Conservation (phyloP, 2,888 invertebrate species). For the Drosophila lacicola region DNA sequence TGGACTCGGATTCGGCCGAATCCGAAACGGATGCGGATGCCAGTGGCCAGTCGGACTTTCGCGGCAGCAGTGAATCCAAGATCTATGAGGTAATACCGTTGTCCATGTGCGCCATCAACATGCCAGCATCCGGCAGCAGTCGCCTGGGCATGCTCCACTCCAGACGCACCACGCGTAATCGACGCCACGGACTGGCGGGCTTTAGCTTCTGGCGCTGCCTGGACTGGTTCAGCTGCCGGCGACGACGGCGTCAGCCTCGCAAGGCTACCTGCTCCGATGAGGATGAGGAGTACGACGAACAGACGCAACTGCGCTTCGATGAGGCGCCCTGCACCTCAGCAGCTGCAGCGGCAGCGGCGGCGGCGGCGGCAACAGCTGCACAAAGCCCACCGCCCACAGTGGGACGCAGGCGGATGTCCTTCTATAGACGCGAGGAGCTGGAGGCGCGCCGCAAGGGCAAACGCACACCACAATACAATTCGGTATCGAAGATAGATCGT, state of each 20-base stretch:
- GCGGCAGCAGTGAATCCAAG: conserved; percentile 82
- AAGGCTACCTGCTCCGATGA: conserved; percentile 61
- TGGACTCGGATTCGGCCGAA: conserved; percentile 87
- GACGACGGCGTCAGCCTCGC: conserved; percentile 41
- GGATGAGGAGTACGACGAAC: conserved; percentile 82
- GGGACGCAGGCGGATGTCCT: conserved; percentile 82
- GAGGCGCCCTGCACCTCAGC: conserved; percentile 71
- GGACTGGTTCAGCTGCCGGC: conserved; percentile 67
- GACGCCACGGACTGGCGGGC: conserved; percentile 55
- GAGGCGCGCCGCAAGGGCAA: conserved; percentile 83
- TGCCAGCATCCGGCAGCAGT: conserved; percentile 61
- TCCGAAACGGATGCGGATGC: conserved; percentile 85
- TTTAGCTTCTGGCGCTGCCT: conserved; percentile 70
- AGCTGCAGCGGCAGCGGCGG: conserved; percentile 60
- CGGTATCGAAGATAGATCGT: conserved; percentile 92
- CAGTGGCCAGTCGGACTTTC: conserved; percentile 75
- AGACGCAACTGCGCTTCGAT: conserved; percentile 76
- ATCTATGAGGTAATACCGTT: conserved; percentile 88
- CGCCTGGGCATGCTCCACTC: conserved; percentile 63
- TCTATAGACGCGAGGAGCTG: conserved; percentile 81
- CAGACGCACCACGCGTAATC: conserved; percentile 56
- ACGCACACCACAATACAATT: conserved; percentile 89
- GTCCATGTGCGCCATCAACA: conserved; percentile 87
- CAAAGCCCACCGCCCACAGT: conserved; percentile 32
- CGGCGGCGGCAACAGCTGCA: conserved; percentile 32